phyloP scores from a whole-genome alignment of 92 coral and sea anemone species.

The Paragorgia papillata region DNA sequence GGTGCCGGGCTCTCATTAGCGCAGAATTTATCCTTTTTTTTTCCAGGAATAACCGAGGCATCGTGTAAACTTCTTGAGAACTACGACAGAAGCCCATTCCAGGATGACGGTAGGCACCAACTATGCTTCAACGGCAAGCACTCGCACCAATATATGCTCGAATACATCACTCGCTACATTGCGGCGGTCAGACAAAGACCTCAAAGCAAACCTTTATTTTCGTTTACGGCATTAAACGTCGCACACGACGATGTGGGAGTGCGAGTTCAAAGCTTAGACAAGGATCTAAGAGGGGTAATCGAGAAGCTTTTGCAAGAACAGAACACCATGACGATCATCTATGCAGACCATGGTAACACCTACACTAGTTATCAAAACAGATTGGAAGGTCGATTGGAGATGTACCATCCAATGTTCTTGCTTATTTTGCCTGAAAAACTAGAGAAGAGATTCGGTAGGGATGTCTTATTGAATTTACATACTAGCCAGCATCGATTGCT shows the following conservation, averaged over 20 bases:
- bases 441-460: neutral
- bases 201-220: conserved; percentile 59
- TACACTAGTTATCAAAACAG: conserved; percentile 3
- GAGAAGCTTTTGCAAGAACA: neutral
- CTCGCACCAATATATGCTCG: conserved; percentile 67
- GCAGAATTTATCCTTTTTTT: neutral
- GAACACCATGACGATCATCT: conserved; percentile 21
- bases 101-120: conserved; percentile 63
- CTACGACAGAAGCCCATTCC: conserved; percentile 52
- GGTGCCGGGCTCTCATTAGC: too few species aligned
- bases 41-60: conserved; percentile 73
- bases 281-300: conserved; percentile 4
- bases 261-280: conserved; percentile 23
- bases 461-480: neutral
- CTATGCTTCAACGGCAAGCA: conserved; percentile 80
- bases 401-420: conserved; percentile 29
- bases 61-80: conserved; percentile 60
- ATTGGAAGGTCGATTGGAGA: conserved; percentile 8
- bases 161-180: conserved; percentile 50
- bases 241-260: too few species aligned
- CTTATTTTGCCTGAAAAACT: conserved; percentile 5
- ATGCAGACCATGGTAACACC: conserved; percentile 25
- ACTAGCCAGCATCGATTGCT: conserved; percentile 7
- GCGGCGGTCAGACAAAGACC: conserved; percentile 45
- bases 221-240: conserved; percentile 69